Evolutionary conservation across 1,140 invertebrate genomes (phyloP), one percentile per base, ranked within the genome.

Genomic region (Oncopeltus fasciatus): DNA sequence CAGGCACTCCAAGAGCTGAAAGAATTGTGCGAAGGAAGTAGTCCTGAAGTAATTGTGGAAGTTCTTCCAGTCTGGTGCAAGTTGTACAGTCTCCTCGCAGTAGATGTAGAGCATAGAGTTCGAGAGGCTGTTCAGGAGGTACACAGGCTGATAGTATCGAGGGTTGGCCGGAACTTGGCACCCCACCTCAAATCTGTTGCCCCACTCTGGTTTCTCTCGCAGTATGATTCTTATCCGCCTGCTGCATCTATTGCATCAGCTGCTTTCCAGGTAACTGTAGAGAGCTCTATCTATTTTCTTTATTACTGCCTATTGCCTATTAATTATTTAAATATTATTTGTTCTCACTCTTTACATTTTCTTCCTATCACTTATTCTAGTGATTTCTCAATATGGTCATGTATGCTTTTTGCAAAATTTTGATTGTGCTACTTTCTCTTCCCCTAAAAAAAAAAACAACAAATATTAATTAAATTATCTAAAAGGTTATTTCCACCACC

Each of bases 221-320:
- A 88, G 69, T 87, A 82, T 74, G 92, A 95, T 69, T 82, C 81
- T 8, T 88, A 90, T 74, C 78, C 86, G 12, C 87, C 87, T 2
- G 87, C 87, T 18, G 84, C 88, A 4, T 80, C 79, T 64, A 80
- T 83, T 64, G 90, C 90, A 20, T 74, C 70, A 20, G 75, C 77
- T 67, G 80, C 85, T n/a, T 91, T 87, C 66, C 75, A 80, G 69
- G 81, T 82, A 73, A 70, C 63, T n/a, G n/a, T n/a, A n/a, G n/a
- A n/a, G n/a, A n/a, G n/a, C n/a, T n/a, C n/a, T n/a, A n/a, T n/a
- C n/a, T n/a, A n/a, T n/a, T n/a, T n/a, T n/a, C n/a, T n/a, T n/a
- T n/a, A n/a, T n/a, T n/a, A n/a, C n/a, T n/a, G n/a, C n/a, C n/a
- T n/a, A n/a, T n/a, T n/a, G n/a, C n/a, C n/a, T n/a, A n/a, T n/a